These are phyloP conservation scores for Dynastes grantii DNA, from an alignment of 2,888 invertebrate species.

Conservation along the genomic window DNA sequence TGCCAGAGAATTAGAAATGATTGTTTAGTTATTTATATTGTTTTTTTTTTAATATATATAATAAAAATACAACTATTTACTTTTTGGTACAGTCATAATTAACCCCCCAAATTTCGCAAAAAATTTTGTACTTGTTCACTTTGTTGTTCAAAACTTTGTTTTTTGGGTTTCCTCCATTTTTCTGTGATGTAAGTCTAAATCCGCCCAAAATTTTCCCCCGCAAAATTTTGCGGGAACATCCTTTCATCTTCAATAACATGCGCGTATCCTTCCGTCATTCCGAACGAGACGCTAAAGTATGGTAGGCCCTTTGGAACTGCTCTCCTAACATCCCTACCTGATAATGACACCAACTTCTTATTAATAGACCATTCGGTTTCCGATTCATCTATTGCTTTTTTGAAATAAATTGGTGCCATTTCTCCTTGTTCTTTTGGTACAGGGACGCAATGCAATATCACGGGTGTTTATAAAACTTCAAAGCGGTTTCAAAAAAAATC, in stretches of 20 bases:
- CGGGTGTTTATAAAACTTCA: constrained; percentile 74
- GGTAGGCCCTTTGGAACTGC: constrained; percentile 94
- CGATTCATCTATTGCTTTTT: constrained; percentile 96
- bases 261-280: constrained; percentile 91
- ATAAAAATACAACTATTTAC: constrained; percentile 32
- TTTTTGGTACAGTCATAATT: constrained; percentile 71
- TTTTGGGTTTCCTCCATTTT: constrained; percentile 89
- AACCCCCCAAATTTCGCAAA: constrained; percentile 83
- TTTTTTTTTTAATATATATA: constrained; percentile 19
- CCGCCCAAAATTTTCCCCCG: constrained; percentile 98
- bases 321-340: constrained; percentile 81
- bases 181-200: constrained; percentile 90
- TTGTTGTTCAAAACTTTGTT: constrained; percentile 83
- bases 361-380: constrained; percentile 97
- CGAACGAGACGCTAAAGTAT: constrained; percentile 96
- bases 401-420: constrained; percentile 95
- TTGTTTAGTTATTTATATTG: constrained; percentile 81
- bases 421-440: constrained; percentile 88
- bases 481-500: constrained; percentile 93
- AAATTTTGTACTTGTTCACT: constrained; percentile 84
- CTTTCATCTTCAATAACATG: constrained; percentile 97
- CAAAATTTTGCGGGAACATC: constrained; percentile 90
- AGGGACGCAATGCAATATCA: constrained; percentile 92
- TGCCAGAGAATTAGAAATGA: constrained; percentile 98
- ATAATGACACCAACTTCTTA: constrained; percentile 88